Conservation (phyloP, 2,797 vertebrate genomes). For the Xenentodon cancila region DNA sequence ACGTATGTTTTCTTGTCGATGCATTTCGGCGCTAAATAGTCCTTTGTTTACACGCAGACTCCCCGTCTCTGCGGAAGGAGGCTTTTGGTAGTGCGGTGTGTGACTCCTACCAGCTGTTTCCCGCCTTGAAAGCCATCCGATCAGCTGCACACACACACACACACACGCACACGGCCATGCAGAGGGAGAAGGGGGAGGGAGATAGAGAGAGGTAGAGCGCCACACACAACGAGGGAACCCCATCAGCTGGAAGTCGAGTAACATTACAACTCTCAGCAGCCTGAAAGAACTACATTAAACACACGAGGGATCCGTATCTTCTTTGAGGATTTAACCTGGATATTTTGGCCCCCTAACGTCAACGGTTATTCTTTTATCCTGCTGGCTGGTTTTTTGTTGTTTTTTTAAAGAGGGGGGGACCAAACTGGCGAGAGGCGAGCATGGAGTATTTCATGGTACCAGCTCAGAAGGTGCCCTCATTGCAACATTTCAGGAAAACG, state of each 20-base stretch:
- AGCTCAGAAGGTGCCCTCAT: constrained; percentile 95
- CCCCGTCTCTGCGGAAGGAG: constrained; percentile 87
- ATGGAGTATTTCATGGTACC: constrained; percentile 99
- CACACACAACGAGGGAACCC: constrained; percentile 87
- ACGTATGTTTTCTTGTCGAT: constrained; percentile 9
- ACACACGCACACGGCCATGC: constrained; percentile 75
- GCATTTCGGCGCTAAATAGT: constrained; percentile 80
- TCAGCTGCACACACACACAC: constrained; percentile 89
- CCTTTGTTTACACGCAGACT: constrained; percentile 95
- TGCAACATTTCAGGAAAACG: constrained; percentile 98
- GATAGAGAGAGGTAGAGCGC: constrained; percentile 69
- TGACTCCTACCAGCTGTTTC: constrained; percentile 98
- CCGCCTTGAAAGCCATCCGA: constrained; percentile 96
- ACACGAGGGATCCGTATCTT: constrained; percentile 35
- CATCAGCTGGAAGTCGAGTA: constrained; percentile 87
- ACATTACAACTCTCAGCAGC: constrained; percentile 84
- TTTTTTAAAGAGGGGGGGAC: constrained; percentile 42
- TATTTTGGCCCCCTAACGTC: constrained; percentile 28
- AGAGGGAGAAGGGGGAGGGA: constrained; percentile 61
- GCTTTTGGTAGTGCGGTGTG: constrained; percentile 86
- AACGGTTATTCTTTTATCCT: constrained; percentile 33
- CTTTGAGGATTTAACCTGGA: constrained; percentile 35
- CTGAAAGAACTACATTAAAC: constrained; percentile 67
- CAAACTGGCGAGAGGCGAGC: constrained; percentile 85
- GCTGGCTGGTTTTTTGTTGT: constrained; percentile 25